Conservation (phyloP, 2,888 invertebrate species). For the Schizaphis graminum region DNA sequence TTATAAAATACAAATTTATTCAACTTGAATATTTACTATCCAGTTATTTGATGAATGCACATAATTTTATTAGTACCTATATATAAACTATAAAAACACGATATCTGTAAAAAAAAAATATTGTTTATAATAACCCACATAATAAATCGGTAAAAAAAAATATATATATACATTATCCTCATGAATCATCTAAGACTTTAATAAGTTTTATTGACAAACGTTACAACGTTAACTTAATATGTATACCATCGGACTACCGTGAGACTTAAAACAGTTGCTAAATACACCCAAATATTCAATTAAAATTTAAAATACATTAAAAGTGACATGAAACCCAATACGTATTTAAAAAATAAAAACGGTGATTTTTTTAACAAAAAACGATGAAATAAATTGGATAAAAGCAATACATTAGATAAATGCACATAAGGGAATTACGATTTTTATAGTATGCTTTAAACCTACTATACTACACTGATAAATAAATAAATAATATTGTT, state of each 20-base stretch:
- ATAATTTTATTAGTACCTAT: too few relatives aligned
- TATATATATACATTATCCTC: neutral
- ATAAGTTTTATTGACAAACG: neutral
- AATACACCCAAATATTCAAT: neutral
- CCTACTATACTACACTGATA: neutral
- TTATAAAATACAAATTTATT: neutral
- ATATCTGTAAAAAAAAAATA: neutral
- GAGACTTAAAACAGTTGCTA: neutral
- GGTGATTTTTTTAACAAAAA: neutral
- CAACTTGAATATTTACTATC: neutral
- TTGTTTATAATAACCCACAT: neutral
- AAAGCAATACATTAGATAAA: neutral
- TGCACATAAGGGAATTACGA: neutral
- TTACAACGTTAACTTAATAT: neutral
- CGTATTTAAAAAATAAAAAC: neutral
- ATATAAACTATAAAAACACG: neutral
- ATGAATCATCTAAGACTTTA: neutral
- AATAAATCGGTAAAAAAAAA: neutral
- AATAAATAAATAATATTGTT: neutral
- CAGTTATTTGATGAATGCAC: neutral
- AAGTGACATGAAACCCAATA: neutral
- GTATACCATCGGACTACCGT: too few relatives aligned
- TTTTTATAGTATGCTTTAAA: neutral
- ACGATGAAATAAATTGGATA: neutral
- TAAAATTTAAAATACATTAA: neutral